phyloP scores from a whole-genome alignment of 2,113 vertebrate genomes.

The Pterophyllum scalare region DNA sequence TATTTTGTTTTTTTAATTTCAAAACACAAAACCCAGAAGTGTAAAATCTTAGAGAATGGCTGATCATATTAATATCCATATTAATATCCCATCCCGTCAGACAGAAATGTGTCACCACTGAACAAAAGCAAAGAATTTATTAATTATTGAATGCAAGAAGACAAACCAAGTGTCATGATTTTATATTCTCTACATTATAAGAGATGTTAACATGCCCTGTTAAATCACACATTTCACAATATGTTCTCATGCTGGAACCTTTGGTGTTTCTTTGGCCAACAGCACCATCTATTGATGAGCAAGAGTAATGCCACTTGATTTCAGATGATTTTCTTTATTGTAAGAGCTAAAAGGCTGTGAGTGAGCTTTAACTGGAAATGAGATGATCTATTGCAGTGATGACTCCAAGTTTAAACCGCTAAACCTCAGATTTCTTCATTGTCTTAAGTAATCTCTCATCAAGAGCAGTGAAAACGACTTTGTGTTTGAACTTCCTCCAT shows the following conservation, averaged over 20 bases:
- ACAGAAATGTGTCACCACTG: not conserved
- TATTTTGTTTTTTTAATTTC: fast-evolving
- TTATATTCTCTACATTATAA: not conserved
- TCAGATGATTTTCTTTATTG: not conserved
- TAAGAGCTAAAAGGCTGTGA: not conserved
- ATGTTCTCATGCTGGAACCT: not conserved
- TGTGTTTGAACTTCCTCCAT: not conserved
- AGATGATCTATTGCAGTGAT: not conserved
- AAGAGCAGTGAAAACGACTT: not conserved
- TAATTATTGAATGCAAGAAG: not conserved
- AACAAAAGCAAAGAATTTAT: not conserved
- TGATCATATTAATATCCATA: not conserved
- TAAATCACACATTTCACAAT: not conserved
- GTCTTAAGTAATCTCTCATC: not conserved
- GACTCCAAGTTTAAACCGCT: not conserved
- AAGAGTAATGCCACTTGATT: not conserved
- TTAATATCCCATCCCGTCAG: not conserved
- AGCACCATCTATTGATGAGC: conserved; percentile 27
- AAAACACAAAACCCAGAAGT: fast-evolving
- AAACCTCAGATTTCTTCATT: not conserved
- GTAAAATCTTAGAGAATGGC: not conserved
- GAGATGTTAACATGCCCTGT: not conserved
- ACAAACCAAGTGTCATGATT: fast-evolving
- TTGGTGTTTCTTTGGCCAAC: not conserved
- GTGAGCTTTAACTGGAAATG: not conserved